These are phyloP conservation scores for Euproctis similis DNA, from an alignment of 2,888 invertebrate species.

Conservation along the genomic window DNA sequence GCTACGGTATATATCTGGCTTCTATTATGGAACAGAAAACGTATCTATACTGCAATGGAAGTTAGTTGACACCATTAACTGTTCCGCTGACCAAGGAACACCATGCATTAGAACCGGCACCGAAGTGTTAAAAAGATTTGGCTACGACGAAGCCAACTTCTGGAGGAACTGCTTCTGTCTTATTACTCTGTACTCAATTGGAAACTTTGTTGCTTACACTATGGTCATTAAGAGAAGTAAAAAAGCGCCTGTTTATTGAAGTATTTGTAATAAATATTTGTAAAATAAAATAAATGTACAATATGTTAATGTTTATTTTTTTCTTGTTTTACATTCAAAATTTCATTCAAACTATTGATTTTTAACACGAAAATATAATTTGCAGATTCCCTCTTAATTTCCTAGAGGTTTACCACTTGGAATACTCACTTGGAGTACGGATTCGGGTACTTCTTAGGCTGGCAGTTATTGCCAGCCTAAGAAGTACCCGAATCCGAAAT, in stretches of 20 bases:
- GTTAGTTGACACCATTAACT: slow-evolving; percentile 74
- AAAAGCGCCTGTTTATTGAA: slow-evolving; percentile 62
- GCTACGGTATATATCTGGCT: slow-evolving; percentile 80
- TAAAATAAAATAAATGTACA: no score
- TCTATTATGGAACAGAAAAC: slow-evolving; percentile 82
- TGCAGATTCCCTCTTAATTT: no score
- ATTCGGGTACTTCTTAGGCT: no score
- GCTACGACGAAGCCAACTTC: slow-evolving; percentile 61
- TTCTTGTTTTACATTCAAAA: no score
- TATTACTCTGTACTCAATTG: slow-evolving; percentile 45
- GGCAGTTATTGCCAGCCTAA: no score
- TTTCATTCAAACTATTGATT: no score
- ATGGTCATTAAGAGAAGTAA: slow-evolving; percentile 62
- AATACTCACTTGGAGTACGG: no score
- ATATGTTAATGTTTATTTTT: no score
- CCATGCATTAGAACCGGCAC: slow-evolving; percentile 78
- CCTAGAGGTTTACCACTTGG: no score
- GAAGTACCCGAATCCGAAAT: no score
- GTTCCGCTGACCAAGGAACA: slow-evolving; percentile 67
- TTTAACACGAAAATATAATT: no score
- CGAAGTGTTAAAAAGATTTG: slow-evolving; percentile 75
- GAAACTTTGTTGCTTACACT: slow-evolving; percentile 55
- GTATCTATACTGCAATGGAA: slow-evolving; percentile 82
- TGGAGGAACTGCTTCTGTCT: slow-evolving; percentile 60
- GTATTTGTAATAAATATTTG: neutral